These are phyloP conservation scores for Drosophila nigrodunni DNA, from an alignment of 1,140 invertebrate species.

Conservation along the genomic window DNA sequence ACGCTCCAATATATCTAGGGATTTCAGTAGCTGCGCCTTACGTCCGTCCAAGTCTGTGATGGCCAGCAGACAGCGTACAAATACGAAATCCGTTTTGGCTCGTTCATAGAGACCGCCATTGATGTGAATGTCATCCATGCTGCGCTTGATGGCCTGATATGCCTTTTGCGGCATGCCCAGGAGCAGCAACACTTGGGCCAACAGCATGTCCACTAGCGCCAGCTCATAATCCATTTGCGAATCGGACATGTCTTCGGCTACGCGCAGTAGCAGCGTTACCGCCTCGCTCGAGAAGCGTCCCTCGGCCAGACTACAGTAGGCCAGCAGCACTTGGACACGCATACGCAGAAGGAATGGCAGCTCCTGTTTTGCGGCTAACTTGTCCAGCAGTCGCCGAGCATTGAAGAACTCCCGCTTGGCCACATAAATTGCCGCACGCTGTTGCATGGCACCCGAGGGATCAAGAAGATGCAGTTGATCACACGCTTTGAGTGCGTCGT, in stretches of 20 bases:
- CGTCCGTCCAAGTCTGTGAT: constrained; percentile 85
- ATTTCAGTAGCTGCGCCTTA: constrained; percentile 87
- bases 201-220: constrained; percentile 90
- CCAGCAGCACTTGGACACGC: constrained; percentile 89
- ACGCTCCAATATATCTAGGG: constrained; percentile 88
- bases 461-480: constrained; percentile 90
- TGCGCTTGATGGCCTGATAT: constrained; percentile 88
- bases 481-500: constrained; percentile 90
- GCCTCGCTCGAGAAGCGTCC: constrained; percentile 85
- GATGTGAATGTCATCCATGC: constrained; percentile 90
- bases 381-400: constrained; percentile 87
- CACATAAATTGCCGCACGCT: constrained; percentile 89
- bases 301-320: constrained; percentile 87
- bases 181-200: constrained; percentile 90
- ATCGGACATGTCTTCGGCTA: constrained; percentile 89
- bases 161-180: constrained; percentile 91
- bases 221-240: constrained; percentile 91
- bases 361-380: constrained; percentile 86
- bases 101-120: constrained; percentile 93
- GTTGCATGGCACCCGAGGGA: constrained; percentile 88
- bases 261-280: constrained; percentile 88
- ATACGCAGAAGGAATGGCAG: constrained; percentile 87
- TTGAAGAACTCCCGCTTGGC: constrained; percentile 88
- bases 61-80: constrained; percentile 89
- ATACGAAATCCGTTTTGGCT: constrained; percentile 86